Conservation (phyloP, 2,113 vertebrate genomes). For the Lonchura striata region DNA sequence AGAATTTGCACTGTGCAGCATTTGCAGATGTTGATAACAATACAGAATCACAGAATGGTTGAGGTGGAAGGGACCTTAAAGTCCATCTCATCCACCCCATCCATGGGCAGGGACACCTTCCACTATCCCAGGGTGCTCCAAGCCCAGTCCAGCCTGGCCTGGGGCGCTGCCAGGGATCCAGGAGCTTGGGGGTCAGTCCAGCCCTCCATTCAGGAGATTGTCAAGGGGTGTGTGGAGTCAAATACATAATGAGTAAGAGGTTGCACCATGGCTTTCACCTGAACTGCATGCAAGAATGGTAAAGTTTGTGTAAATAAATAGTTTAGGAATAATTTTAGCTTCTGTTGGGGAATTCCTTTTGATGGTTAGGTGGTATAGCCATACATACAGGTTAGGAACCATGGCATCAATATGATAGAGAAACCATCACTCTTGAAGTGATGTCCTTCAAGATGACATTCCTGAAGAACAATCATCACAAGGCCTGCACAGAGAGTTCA, state of each 20-base stretch:
- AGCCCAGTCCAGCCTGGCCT: background rate
- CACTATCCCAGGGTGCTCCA: background rate
- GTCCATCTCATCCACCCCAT: fast-evolving
- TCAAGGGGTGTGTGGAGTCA: background rate
- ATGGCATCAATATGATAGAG: background rate
- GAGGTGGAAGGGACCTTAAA: background rate
- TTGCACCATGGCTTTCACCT: background rate
- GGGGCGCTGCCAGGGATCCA: background rate
- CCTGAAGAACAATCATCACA: too few relatives aligned
- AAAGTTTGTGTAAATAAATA: background rate
- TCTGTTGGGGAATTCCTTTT: background rate
- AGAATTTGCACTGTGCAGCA: background rate
- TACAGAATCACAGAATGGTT: background rate
- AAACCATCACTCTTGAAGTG: background rate
- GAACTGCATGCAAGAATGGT: background rate
- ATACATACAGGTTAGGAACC: background rate
- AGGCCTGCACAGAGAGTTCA: background rate
- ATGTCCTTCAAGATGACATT: background rate
- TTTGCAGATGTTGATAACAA: background rate
- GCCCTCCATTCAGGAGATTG: fast-evolving
- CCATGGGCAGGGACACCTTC: background rate
- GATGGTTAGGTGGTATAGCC: background rate
- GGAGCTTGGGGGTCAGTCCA: too few relatives aligned
- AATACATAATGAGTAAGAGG: background rate
- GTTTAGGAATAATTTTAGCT: background rate